Evolutionary conservation across 2,113 vertebrate genomes (phyloP), one percentile per base, ranked within the genome.

Genomic region (Pseudopipra pipra): DNA sequence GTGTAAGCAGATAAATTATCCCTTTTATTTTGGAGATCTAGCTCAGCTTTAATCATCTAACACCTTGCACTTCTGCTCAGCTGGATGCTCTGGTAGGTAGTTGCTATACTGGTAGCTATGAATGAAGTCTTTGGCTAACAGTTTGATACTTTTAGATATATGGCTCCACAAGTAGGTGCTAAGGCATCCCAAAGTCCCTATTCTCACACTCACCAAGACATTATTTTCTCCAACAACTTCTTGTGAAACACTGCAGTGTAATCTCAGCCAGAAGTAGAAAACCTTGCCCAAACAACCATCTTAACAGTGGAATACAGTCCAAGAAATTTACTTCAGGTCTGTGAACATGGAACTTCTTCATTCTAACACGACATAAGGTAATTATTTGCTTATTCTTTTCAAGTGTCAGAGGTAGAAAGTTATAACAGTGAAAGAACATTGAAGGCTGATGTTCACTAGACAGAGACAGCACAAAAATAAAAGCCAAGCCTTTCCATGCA

Each of bases 201-300:
- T 81, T 90, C 61, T 80, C 62, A 68, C 23, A 80, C 20, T 67
- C 23, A 44, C 2, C 30, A 56, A 28, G 61, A 37, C n/a, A 28
- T 43, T 78, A 63, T 80, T 68, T 94, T 74, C 27, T 65, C 16
- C 4, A 5, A 33, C 4, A 7, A 56, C 62, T 76, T 85, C 56
- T 67, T 87, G 59, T 77, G 74, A 74, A 71, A 79, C 17, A 37
- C 19, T 62, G 23, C 21, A 70, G 70, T 31, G 13, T 87, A 52
- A 93, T 73, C 71, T 59, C 65, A 89, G 59, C 24, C 74, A 47
- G 68, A 96, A 95, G 58, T 3, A 85, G 33, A 95, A 92, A 97
- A 82, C 51, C 18, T 67, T 80, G 79, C 41, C 51, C 14, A 8
- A 89, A 85, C 37, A 94, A 87, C 30, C 37, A 23, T 55, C 87